Evolutionary conservation across 2,113 vertebrate genomes (phyloP), one percentile per base, ranked within the genome.

Genomic region (Platichthys flesus): DNA sequence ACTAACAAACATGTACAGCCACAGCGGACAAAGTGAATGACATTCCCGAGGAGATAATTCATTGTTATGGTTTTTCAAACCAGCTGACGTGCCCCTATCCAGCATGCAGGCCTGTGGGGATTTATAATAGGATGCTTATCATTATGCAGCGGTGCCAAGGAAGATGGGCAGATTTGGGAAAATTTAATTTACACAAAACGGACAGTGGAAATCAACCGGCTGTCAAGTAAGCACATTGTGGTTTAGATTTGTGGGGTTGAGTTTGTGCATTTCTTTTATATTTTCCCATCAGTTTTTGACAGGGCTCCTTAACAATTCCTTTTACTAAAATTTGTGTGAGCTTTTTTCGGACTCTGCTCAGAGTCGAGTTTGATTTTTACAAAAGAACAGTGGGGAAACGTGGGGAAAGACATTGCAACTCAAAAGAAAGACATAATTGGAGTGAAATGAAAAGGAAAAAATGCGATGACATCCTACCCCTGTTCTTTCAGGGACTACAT

Each of bases 91-190:
- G 55, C 66, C 67, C 65, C 37, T 88, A 83, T 85, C 66, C 59
- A 69, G 60, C 57, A n/a, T 54, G 35, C 55, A 42, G 18, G 75
- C 65, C 55, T 74, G 42, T 58, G 20, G 4, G 62, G 76, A 86
- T 85, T 85, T 78, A 76, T 87, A 76, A 88, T 79, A n/a, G 65
- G 72, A 79, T 80, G 65, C 42, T 84, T 61, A 73, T 88, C 61
- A 15, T 85, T 78, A 76, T 79, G 60, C 79, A 57, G 77, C 88
- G 61, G 40, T 67, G 52, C 63, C 40, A 64, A n/a, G 42, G 21
- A 74, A 76, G 65, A 86, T 67, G 18, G 71, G 62, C 76, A 67
- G 69, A 85, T 83, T 86, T 86, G 21, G 58, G 40, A 68, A 73
- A 73, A 86, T 87, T 71, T 35, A 79, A 86, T 89, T 69, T 76